These are phyloP conservation scores for Calonectris borealis DNA, from an alignment of 2,113 vertebrate species.

Conservation along the genomic window DNA sequence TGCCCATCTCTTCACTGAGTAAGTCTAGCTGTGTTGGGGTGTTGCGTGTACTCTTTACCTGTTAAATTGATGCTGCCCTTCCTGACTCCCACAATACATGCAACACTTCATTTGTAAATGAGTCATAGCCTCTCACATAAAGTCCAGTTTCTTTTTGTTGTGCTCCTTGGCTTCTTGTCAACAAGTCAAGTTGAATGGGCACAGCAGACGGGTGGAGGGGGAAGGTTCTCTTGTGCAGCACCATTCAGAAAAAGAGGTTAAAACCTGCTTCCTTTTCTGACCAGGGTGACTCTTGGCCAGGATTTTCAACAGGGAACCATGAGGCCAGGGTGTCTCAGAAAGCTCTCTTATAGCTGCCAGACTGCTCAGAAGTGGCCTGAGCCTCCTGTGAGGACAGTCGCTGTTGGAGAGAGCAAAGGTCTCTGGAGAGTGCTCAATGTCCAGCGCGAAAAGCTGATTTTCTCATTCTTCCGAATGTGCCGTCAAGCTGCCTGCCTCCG, in stretches of 20 bases:
- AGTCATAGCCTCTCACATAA: slow-evolving; percentile 14
- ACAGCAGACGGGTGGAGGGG: neutral
- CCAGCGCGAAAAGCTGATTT: neutral
- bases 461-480: neutral
- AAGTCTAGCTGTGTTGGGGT: neutral
- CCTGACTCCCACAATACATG: neutral
- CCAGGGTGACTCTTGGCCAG: neutral
- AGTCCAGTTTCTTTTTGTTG: slow-evolving; percentile 2
- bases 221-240: neutral
- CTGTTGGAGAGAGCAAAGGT: neutral
- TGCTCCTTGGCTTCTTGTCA: slow-evolving; percentile 12
- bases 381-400: neutral
- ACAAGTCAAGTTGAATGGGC: neutral
- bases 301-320: neutral
- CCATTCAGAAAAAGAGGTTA: neutral
- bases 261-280: slow-evolving; percentile 1
- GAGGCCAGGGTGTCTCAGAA: neutral
- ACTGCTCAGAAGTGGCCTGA: neutral
- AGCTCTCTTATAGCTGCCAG: neutral
- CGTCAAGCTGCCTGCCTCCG: accelerated
- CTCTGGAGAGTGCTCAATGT: neutral
- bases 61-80: slow-evolving; percentile 15
- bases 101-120: slow-evolving; percentile 20
- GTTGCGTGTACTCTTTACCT: neutral
- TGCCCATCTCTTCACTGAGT: neutral